These are phyloP conservation scores for Engystomops pustulosus DNA, from an alignment of 2,113 vertebrate genomes.

Conservation along the genomic window DNA sequence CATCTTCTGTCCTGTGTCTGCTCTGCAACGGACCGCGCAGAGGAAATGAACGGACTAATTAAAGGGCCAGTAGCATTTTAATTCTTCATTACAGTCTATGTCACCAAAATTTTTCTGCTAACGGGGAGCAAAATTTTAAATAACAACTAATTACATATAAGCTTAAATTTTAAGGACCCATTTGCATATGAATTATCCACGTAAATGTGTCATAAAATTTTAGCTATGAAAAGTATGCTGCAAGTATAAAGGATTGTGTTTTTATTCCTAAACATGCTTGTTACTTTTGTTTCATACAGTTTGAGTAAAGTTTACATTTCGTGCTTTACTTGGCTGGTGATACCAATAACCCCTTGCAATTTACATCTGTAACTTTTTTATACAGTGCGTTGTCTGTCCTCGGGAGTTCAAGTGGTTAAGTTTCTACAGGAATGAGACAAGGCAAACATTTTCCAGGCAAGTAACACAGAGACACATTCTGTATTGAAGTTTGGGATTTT, in stretches of 20 bases:
- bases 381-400: not conserved
- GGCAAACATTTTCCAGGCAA: not conserved
- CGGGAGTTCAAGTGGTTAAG: not conserved
- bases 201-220: too few species aligned
- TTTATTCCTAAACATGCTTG: not conserved
- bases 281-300: not conserved
- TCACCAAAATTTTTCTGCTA: too few species aligned
- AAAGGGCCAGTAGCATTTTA: too few species aligned
- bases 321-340: not conserved
- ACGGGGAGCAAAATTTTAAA: too few species aligned
- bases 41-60: too few species aligned
- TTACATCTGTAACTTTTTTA: not conserved
- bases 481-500: constrained; percentile 7
- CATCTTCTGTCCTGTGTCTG: too few species aligned
- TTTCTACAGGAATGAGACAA: constrained; percentile 9
- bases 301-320: not conserved
- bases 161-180: too few species aligned
- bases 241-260: not conserved
- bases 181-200: too few species aligned
- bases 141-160: too few species aligned
- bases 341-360: not conserved
- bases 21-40: too few species aligned
- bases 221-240: not conserved
- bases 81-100: too few species aligned
- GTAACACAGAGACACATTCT: constrained; percentile 17